Percentiles rank a stretch among this genome's conserved stretches.
These are phyloP conservation scores for Megaceryle maxima DNA, from an alignment of 2,113 vertebrate genomes.

Conservation along the genomic window DNA sequence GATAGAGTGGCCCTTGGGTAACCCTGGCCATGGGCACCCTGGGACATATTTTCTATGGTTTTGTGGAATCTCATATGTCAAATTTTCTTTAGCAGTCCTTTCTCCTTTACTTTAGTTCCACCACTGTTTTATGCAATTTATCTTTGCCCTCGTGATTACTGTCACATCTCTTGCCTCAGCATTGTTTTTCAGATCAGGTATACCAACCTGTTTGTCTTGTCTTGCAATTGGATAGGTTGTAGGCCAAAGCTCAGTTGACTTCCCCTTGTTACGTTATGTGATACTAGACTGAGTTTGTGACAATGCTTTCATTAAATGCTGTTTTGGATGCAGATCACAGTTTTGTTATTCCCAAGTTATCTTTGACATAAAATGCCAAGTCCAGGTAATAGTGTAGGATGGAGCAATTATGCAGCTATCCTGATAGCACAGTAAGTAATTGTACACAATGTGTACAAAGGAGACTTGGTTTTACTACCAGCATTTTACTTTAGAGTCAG, in stretches of 20 bases:
- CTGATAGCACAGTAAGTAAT: too few species aligned
- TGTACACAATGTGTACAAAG: neutral
- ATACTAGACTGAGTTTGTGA: neutral
- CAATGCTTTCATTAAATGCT: neutral
- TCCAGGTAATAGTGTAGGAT: neutral
- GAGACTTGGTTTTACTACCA: neutral
- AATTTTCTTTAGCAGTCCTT: neutral
- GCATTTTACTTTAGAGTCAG: neutral
- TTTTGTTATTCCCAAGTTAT: neutral
- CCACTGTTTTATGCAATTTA: neutral
- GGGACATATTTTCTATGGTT: rapidly evolving
- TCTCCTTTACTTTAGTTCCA: neutral
- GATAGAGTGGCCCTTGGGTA: neutral
- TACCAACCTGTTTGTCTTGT: neutral
- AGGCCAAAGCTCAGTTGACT: rapidly evolving
- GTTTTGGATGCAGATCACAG: neutral
- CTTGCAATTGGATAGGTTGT: neutral
- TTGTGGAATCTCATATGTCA: neutral
- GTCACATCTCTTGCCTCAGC: neutral
- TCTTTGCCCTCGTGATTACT: neutral
- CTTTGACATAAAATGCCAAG: neutral
- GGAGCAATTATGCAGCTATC: neutral
- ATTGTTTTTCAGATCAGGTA: neutral
- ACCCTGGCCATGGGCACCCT: neutral
- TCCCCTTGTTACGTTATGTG: neutral